A percentile compares a stretch with the other conserved stretches of the same genome.
These are phyloP conservation scores for Girardinus metallicus DNA, from an alignment of 2,797 vertebrate genomes.

Conservation along the genomic window DNA sequence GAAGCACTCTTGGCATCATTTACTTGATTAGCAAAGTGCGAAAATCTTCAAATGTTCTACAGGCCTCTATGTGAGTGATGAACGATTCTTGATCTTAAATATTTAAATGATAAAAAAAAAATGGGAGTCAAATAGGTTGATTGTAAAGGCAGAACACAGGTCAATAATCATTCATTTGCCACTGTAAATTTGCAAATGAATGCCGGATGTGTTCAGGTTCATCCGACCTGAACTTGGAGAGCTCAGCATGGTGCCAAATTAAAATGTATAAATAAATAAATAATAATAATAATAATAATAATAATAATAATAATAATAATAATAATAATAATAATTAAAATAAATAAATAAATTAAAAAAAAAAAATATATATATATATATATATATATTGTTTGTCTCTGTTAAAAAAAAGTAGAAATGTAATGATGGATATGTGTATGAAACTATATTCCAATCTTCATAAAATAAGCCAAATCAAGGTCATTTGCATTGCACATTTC, in stretches of 20 bases:
- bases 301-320: no score
- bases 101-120: constrained; percentile 32
- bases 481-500: neutral
- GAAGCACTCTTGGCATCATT: constrained; percentile 27
- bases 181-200: neutral
- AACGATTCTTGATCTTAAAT: neutral
- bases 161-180: constrained; percentile 3
- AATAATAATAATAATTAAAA: no score
- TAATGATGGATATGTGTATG: neutral
- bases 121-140: constrained; percentile 18
- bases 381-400: neutral
- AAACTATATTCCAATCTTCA: neutral
- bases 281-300: no score
- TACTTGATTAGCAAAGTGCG: constrained; percentile 23
- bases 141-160: constrained; percentile 9
- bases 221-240: no score
- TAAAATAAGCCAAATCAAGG: neutral
- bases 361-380: no score
- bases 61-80: constrained; percentile 40
- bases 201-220: no score
- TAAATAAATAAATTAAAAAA: no score
- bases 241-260: no score
- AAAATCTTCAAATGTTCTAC: constrained; percentile 29
- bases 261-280: no score
- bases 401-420: neutral